Conservation (phyloP, 2,888 invertebrate species). For the Hofmannophila pseudospretella region DNA sequence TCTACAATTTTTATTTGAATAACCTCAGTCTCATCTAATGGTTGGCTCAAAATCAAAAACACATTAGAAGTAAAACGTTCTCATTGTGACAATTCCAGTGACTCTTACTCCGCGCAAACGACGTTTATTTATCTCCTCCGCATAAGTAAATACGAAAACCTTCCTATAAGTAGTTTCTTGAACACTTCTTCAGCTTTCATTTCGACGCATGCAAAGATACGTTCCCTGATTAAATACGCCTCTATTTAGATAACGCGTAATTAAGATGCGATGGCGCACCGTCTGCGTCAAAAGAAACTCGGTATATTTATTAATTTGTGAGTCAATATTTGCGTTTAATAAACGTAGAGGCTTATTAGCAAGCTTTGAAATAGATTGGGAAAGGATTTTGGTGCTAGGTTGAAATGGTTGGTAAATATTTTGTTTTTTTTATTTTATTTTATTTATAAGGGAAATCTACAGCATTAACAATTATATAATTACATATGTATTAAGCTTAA, state of each 20-base stretch:
- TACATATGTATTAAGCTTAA: too few relatives aligned
- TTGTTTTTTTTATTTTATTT: too few relatives aligned
- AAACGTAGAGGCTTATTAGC: slow-evolving; percentile 43
- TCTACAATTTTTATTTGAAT: too few relatives aligned
- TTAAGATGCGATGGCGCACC: slow-evolving; percentile 52
- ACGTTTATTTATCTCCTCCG: slow-evolving; percentile 43
- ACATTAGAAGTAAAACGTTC: too few relatives aligned
- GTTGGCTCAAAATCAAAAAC: too few relatives aligned
- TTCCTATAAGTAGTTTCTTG: slow-evolving; percentile 57
- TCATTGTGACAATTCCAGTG: slow-evolving; percentile 25
- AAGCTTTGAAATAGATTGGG: slow-evolving; percentile 18
- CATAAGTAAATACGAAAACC: slow-evolving; percentile 47
- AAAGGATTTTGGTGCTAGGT: neutral
- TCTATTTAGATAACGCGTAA: slow-evolving; percentile 63
- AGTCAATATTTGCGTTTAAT: slow-evolving; percentile 71
- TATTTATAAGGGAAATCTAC: too few relatives aligned
- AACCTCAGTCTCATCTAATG: too few relatives aligned
- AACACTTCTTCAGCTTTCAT: slow-evolving; percentile 68
- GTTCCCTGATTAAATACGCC: slow-evolving; percentile 60
- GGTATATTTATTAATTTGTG: slow-evolving; percentile 70
- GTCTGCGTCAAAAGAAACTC: slow-evolving; percentile 66
- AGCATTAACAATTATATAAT: too few relatives aligned
- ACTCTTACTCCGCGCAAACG: slow-evolving; percentile 22
- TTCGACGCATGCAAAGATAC: slow-evolving; percentile 66
- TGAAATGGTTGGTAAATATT: slow-evolving; percentile 2